These are phyloP conservation scores for Chelonus insularis DNA, from an alignment of 1,140 invertebrate species.

Conservation along the genomic window DNA sequence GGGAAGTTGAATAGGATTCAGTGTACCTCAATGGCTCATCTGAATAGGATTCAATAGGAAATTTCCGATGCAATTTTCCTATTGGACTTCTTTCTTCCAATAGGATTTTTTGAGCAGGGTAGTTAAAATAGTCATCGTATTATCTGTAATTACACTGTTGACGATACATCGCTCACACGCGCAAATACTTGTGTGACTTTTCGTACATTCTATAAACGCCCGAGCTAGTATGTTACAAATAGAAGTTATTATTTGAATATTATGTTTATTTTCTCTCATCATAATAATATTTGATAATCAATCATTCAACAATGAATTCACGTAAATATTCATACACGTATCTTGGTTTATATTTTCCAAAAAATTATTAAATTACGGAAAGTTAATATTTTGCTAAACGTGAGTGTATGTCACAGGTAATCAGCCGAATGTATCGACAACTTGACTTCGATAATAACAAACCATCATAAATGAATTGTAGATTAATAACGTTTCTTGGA, in stretches of 20 bases:
- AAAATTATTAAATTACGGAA: conserved; percentile 13
- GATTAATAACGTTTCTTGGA: neutral
- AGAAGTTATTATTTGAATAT: conserved; percentile 12
- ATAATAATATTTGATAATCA: conserved; percentile 9
- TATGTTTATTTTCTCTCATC: conserved; percentile 1
- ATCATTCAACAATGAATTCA: conserved; percentile 14
- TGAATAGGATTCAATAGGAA: too few relatives aligned
- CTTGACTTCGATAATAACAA: conserved; percentile 18
- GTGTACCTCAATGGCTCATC: too few relatives aligned
- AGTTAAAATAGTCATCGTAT: conserved; percentile 13
- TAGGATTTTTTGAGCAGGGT: too few relatives aligned
- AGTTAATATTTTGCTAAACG: conserved; percentile 19
- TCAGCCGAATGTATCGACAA: conserved; percentile 21
- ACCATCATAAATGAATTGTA: conserved; percentile 24
- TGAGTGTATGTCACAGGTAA: conserved; percentile 20
- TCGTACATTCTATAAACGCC: conserved; percentile 19
- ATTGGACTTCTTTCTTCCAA: too few relatives aligned
- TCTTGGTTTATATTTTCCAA: conserved; percentile 20
- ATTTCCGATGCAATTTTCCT: too few relatives aligned
- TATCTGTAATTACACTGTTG: neutral
- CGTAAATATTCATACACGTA: conserved; percentile 14
- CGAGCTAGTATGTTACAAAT: conserved; percentile 24
- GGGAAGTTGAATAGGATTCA: too few relatives aligned
- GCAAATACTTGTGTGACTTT: conserved; percentile 4
- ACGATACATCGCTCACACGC: conserved; percentile 22